A percentile compares a stretch with the other conserved stretches of the same genome.
phyloP scores from a whole-genome alignment of 2,113 vertebrate genomes.

The Condylura cristata region DNA sequence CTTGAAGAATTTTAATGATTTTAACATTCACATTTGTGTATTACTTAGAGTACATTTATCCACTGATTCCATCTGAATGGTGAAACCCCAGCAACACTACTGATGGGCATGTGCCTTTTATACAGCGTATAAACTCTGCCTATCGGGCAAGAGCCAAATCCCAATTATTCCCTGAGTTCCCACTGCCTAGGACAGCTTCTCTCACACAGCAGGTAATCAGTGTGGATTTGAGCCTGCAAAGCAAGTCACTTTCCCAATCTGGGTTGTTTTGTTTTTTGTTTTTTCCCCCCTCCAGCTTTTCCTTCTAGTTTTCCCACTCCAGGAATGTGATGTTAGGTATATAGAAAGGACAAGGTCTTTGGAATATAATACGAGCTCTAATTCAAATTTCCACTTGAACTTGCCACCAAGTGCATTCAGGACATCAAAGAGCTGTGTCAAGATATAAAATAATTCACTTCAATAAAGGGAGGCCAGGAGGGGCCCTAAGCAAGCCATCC shows the following conservation, averaged over 20 bases:
- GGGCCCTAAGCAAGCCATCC: background rate
- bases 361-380: background rate
- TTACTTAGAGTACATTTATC: background rate
- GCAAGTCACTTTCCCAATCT: background rate
- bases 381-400: background rate
- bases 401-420: background rate
- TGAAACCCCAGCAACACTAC: background rate
- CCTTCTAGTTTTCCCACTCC: background rate
- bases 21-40: background rate
- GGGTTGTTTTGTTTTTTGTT: background rate
- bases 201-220: background rate
- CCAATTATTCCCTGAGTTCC: background rate
- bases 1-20: background rate
- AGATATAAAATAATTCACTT: background rate
- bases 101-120: background rate
- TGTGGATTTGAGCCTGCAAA: background rate
- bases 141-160: background rate
- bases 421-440: background rate
- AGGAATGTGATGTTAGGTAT: background rate
- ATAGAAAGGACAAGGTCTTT: background rate
- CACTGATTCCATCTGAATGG: background rate
- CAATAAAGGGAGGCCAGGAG: background rate
- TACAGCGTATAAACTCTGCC: background rate
- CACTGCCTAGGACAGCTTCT: background rate
- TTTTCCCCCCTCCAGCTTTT: background rate